Evolutionary conservation across 1,140 invertebrate species (phyloP).

Genomic region (Orchesella cincta): DNA sequence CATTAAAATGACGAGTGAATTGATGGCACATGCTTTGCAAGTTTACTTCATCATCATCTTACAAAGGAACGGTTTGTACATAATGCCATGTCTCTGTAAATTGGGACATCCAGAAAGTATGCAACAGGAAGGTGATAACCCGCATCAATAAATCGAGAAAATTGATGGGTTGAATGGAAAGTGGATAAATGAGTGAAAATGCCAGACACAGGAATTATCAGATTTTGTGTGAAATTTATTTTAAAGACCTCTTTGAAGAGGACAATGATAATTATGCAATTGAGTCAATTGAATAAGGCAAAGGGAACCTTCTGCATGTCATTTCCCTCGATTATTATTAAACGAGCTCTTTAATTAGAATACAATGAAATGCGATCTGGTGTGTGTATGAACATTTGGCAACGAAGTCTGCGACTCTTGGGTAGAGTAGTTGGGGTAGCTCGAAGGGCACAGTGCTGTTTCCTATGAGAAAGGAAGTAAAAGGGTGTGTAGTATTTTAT

Average conservation of each 20-base stretch:
- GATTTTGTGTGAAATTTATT: constrained; percentile 1
- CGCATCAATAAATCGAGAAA: too few relatives aligned
- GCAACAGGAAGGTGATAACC: not conserved
- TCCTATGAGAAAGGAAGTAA: too few relatives aligned
- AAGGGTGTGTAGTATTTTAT: too few relatives aligned
- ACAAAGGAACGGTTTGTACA: too few relatives aligned
- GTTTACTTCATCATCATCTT: too few relatives aligned
- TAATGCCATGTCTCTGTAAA: too few relatives aligned
- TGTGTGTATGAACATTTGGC: not conserved
- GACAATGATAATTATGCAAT: constrained; percentile 17
- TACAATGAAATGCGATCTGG: constrained; percentile 1
- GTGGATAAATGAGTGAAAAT: not conserved
- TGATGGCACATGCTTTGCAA: too few relatives aligned
- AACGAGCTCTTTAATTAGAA: constrained; percentile 1
- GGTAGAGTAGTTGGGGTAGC: too few relatives aligned
- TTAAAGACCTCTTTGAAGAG: too few relatives aligned
- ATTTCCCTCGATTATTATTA: not conserved
- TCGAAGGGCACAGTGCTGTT: too few relatives aligned
- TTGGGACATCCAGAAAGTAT: not conserved
- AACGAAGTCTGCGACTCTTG: not conserved
- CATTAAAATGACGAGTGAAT: too few relatives aligned
- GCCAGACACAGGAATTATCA: not conserved
- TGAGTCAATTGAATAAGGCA: constrained; percentile 13
- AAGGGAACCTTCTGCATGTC: not conserved
- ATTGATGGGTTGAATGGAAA: not conserved